Conservation (phyloP, 1,140 invertebrate species). For the Limonius californicus region DNA sequence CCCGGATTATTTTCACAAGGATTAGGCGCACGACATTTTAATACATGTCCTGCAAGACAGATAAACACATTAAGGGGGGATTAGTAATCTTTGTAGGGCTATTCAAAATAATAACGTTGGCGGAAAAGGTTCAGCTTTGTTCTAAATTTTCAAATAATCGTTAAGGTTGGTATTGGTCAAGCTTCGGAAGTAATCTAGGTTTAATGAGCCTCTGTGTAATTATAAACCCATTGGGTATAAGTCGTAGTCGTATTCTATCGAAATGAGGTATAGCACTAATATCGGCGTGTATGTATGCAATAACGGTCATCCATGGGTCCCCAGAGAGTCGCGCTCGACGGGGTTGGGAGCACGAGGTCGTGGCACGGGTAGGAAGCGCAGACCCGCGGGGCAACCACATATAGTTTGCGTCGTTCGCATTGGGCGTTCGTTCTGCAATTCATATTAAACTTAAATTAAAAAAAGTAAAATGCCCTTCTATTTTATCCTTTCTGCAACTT, state of each 20-base stretch:
- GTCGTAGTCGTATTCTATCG: slow-evolving; percentile 7
- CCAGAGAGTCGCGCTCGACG: slow-evolving; percentile 23
- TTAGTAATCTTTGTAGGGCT: background rate
- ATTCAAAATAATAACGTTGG: background rate
- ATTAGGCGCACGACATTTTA: background rate
- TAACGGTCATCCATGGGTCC: slow-evolving; percentile 28
- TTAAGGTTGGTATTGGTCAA: background rate
- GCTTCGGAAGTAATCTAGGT: background rate
- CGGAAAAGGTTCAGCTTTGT: background rate
- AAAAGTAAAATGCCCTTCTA: background rate
- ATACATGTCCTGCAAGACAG: background rate
- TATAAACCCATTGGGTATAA: slow-evolving; percentile 1
- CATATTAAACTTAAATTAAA: slow-evolving; percentile 7
- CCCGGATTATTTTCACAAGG: background rate
- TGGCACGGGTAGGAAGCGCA: slow-evolving; percentile 12
- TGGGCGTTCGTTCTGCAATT: slow-evolving; percentile 3
- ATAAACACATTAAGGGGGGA: background rate
- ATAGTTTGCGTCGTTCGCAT: slow-evolving; percentile 3
- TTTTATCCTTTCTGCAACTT: background rate
- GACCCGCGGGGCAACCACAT: slow-evolving; percentile 12
- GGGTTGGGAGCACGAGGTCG: slow-evolving; percentile 6
- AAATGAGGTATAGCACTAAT: slow-evolving; percentile 20
- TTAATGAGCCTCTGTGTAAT: background rate
- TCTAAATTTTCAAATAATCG: background rate
- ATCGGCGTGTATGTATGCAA: slow-evolving; percentile 29